Evolutionary conservation across 2,113 vertebrate species (phyloP).

Genomic region (Galeopterus variegatus): DNA sequence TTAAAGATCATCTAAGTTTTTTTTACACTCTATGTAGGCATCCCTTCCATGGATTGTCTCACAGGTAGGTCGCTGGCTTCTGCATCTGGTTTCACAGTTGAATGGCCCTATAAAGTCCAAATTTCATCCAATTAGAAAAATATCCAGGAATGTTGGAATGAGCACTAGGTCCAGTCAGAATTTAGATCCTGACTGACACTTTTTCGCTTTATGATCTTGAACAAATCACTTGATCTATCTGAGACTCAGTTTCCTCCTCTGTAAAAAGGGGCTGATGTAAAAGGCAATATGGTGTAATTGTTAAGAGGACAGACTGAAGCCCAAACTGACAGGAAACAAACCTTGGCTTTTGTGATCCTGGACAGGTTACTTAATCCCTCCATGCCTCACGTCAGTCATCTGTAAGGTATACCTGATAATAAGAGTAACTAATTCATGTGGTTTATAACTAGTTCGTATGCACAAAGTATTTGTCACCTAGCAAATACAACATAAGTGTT

Average conservation of each 20-base stretch:
- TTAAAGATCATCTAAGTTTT: neutral
- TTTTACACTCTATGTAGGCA: neutral
- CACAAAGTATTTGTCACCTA: neutral
- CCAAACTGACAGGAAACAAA: neutral
- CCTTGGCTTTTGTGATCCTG: neutral
- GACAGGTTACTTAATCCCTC: neutral
- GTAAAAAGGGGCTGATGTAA: neutral
- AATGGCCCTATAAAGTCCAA: slow-evolving; percentile 29
- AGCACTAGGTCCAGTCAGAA: neutral
- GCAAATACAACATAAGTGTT: neutral
- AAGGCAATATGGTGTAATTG: neutral
- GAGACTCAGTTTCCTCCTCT: neutral
- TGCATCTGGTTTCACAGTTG: neutral
- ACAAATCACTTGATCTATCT: slow-evolving; percentile 9
- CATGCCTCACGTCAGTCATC: neutral
- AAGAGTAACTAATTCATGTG: neutral
- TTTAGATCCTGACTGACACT: neutral
- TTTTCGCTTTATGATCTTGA: slow-evolving; percentile 41
- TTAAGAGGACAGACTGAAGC: neutral
- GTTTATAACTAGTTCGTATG: neutral
- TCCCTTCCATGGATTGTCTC: neutral
- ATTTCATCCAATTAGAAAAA: slow-evolving; percentile 35
- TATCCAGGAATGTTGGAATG: neutral
- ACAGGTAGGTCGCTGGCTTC: neutral
- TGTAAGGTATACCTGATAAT: slow-evolving; percentile 12